Percentiles rank a stretch among this genome's conserved stretches.
Conservation (phyloP, 2,113 vertebrate genomes). For the Dromas ardeola region DNA sequence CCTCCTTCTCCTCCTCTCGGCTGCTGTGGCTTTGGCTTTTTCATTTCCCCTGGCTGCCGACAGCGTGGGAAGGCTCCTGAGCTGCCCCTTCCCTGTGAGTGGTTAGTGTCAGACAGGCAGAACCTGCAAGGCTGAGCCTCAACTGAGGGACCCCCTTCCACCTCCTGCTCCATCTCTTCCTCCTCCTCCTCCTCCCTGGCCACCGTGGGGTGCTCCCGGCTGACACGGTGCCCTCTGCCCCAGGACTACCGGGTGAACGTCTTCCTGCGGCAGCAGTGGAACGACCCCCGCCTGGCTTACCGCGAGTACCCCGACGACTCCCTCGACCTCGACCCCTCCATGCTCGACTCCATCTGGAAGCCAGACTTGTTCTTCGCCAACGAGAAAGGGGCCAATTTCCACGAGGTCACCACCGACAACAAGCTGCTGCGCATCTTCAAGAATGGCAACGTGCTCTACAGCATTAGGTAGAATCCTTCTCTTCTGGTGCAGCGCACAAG, state of each 20-base stretch:
- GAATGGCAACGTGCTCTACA: slow-evolving; percentile 92
- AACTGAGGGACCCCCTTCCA: rapidly evolving
- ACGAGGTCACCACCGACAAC: slow-evolving; percentile 93
- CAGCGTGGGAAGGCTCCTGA: background rate
- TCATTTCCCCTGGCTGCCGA: background rate
- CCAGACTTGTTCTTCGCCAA: slow-evolving; percentile 95
- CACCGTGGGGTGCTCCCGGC: rapidly evolving
- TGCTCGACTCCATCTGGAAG: slow-evolving; percentile 96
- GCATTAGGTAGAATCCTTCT: slow-evolving; percentile 82
- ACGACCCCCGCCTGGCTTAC: slow-evolving; percentile 90
- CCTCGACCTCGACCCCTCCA: slow-evolving; percentile 91
- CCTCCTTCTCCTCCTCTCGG: background rate
- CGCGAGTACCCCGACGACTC: slow-evolving; percentile 90
- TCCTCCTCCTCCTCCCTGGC: background rate
- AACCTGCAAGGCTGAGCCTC: background rate
- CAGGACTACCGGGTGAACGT: slow-evolving; percentile 93
- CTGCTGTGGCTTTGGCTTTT: background rate
- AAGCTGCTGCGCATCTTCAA: slow-evolving; percentile 94
- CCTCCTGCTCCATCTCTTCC: background rate
- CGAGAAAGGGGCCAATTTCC: slow-evolving; percentile 93
- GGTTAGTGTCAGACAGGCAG: background rate
- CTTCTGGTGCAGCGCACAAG: background rate
- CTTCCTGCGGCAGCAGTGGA: slow-evolving; percentile 93
- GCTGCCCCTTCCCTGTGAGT: rapidly evolving
- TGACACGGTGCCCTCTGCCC: background rate